phyloP scores from a whole-genome alignment of 2,113 vertebrate genomes.

The Gorsachius goisagi region DNA sequence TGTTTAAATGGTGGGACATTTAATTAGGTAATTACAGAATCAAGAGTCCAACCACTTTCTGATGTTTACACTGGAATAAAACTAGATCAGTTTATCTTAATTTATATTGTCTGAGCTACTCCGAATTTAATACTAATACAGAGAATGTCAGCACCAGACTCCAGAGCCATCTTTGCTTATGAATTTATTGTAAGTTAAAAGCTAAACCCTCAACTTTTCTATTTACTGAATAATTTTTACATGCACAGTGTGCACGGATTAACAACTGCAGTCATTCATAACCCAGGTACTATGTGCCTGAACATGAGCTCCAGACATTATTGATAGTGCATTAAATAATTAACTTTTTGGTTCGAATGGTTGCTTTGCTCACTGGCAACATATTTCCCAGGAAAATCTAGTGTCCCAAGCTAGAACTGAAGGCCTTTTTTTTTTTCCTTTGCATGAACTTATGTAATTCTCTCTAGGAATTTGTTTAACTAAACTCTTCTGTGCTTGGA shows the following conservation, averaged over 20 bases:
- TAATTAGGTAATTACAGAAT: not conserved
- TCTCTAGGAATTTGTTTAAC: not conserved
- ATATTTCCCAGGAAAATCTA: not conserved
- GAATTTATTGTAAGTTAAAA: not conserved
- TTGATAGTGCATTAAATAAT: not conserved
- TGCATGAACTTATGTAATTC: accelerated
- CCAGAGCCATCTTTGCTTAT: not conserved
- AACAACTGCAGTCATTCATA: not conserved
- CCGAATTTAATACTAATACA: not conserved
- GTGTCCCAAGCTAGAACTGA: not conserved
- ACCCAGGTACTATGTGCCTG: not conserved
- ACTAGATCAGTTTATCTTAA: not conserved
- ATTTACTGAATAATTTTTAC: not conserved
- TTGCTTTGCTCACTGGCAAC: not conserved
- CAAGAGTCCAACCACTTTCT: not conserved
- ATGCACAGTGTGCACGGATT: not conserved
- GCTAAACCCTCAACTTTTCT: not conserved
- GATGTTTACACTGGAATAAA: not conserved
- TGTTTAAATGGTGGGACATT: not conserved
- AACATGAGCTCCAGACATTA: not conserved
- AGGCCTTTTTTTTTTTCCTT: accelerated
- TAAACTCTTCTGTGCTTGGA: not conserved
- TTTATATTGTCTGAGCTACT: not conserved
- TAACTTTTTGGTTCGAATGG: not conserved
- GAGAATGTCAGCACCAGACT: not conserved